Evolutionary conservation across 1,140 invertebrate genomes (phyloP).

Genomic region (Lamellibrachia luymesi): DNA sequence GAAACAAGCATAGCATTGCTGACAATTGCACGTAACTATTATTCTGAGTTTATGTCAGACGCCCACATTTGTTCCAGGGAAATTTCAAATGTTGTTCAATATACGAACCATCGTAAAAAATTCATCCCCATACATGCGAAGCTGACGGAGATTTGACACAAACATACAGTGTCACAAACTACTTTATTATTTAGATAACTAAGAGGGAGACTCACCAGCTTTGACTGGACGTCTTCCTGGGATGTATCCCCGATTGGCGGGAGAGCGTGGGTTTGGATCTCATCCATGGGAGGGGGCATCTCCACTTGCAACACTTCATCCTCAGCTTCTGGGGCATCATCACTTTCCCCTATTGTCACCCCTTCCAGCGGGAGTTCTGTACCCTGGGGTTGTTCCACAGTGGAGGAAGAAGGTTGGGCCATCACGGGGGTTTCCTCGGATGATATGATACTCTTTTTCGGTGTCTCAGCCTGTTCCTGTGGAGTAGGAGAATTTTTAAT

Average conservation of each 20-base stretch:
- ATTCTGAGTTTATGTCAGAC: no score
- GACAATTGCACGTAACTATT: no score
- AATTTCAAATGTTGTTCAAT: no score
- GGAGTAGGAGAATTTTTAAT: slow-evolving; percentile 1
- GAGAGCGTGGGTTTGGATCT: slow-evolving; percentile 79
- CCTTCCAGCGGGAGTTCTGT: slow-evolving; percentile 57
- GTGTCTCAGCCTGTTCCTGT: slow-evolving; percentile 34
- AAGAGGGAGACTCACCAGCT: slow-evolving; percentile 60
- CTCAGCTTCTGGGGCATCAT: slow-evolving; percentile 46
- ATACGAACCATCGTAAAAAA: no score
- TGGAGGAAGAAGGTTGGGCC: slow-evolving; percentile 27
- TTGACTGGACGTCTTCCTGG: slow-evolving; percentile 67
- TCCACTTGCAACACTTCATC: slow-evolving; percentile 71
- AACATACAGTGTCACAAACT: no score
- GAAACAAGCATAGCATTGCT: no score
- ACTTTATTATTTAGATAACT: neutral
- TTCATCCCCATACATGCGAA: no score
- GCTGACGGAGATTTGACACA: no score
- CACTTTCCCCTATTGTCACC: slow-evolving; percentile 61
- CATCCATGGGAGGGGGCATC: slow-evolving; percentile 87
- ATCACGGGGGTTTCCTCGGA: slow-evolving; percentile 27
- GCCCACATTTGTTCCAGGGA: no score
- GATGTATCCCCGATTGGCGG: slow-evolving; percentile 56
- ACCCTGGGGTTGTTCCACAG: slow-evolving; percentile 32
- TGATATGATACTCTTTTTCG: slow-evolving; percentile 17